Evolutionary conservation across 92 coral and sea anemone species (phyloP).

Genomic region (Ricordea florida): DNA sequence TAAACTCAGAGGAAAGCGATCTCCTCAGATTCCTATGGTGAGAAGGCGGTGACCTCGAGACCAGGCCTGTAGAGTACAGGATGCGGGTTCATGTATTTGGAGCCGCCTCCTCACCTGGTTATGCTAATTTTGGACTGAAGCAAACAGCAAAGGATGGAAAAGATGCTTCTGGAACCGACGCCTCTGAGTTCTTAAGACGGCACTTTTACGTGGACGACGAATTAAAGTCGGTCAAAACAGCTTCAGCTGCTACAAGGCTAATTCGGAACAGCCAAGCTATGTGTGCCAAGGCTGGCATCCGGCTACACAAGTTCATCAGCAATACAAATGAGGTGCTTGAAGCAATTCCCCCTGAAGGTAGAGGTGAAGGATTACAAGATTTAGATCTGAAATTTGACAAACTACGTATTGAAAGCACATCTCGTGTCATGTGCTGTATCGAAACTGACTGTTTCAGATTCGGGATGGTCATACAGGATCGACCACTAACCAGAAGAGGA

Average conservation of each 20-base stretch:
- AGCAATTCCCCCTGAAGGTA: conserved; percentile 24
- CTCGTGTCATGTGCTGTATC: conserved; percentile 1
- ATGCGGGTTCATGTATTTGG: not conserved
- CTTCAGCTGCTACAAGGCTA: not conserved
- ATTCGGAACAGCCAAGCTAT: conserved; percentile 13
- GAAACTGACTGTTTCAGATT: conserved; percentile 26
- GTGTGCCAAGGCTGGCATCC: conserved; percentile 27
- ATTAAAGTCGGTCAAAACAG: conserved; percentile 21
- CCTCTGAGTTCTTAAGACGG: conserved; percentile 4
- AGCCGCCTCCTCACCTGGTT: not conserved
- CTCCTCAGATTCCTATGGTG: not conserved
- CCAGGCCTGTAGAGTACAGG: not conserved
- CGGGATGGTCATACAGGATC: conserved; percentile 16
- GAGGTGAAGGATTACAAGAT: conserved; percentile 35
- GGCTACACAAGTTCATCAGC: conserved; percentile 44
- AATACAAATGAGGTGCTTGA: conserved; percentile 24
- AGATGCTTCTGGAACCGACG: conserved; percentile 13
- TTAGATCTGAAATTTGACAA: conserved; percentile 2
- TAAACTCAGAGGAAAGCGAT: not conserved
- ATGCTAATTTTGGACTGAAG: not conserved
- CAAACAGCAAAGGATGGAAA: conserved; percentile 22
- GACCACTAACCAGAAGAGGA: conserved; percentile 38
- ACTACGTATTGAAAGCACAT: conserved; percentile 16
- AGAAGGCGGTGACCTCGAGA: not conserved
- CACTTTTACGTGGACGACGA: conserved; percentile 47